These are phyloP conservation scores for Aptenodytes patagonicus DNA, from an alignment of 2,113 vertebrate genomes.

Conservation along the genomic window DNA sequence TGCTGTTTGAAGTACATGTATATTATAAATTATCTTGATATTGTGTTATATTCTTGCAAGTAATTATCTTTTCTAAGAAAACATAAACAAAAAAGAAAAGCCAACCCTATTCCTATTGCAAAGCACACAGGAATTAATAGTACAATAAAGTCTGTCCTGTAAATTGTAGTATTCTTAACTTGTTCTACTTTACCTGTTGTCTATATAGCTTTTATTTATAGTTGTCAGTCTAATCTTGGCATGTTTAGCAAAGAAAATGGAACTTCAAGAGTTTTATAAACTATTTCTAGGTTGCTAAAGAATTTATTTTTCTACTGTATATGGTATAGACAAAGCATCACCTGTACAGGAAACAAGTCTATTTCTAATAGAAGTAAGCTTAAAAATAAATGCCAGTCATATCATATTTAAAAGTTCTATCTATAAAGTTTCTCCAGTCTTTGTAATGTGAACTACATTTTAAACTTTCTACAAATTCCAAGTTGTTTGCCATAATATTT, in stretches of 20 bases:
- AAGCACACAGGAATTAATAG: slow-evolving; percentile 81
- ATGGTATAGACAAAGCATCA: slow-evolving; percentile 80
- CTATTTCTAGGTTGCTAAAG: slow-evolving; percentile 85
- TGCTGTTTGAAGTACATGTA: slow-evolving; percentile 80
- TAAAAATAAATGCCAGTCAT: slow-evolving; percentile 73
- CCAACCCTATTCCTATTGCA: slow-evolving; percentile 72
- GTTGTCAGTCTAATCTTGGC: slow-evolving; percentile 76
- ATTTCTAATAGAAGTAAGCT: slow-evolving; percentile 76
- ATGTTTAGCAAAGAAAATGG: slow-evolving; percentile 77
- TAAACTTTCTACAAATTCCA: slow-evolving; percentile 62
- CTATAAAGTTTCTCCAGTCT: slow-evolving; percentile 58
- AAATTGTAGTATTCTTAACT: slow-evolving; percentile 80
- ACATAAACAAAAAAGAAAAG: slow-evolving; percentile 68
- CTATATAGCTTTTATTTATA: slow-evolving; percentile 82
- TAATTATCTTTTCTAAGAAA: slow-evolving; percentile 84
- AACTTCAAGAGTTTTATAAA: slow-evolving; percentile 83
- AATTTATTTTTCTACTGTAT: slow-evolving; percentile 86
- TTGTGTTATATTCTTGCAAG: slow-evolving; percentile 78
- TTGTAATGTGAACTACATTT: slow-evolving; percentile 71
- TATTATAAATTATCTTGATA: slow-evolving; percentile 82
- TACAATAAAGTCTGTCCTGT: slow-evolving; percentile 79
- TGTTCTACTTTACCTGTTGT: slow-evolving; percentile 80
- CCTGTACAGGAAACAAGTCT: slow-evolving; percentile 78
- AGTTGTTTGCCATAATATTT: slow-evolving; percentile 30
- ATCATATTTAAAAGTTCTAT: slow-evolving; percentile 69